Base-by-base conservation (phyloP, 2,113 vertebrate species). In the Choloepus hoffmanni region DNA sequence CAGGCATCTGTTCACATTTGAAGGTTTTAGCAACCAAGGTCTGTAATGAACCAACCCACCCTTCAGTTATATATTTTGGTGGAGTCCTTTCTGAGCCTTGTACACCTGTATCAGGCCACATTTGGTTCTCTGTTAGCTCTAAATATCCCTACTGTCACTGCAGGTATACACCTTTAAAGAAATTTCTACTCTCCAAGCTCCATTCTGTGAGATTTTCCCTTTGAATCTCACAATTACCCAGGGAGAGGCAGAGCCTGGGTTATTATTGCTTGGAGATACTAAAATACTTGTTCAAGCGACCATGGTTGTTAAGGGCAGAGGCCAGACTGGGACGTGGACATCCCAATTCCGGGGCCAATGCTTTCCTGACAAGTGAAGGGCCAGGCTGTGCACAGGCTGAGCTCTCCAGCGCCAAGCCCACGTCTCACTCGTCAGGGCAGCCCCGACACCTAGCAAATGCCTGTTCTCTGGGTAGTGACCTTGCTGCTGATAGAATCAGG, bases 211-310 rank as follows among this genome's bases (percentile, higher is more conserved):
- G 14, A 68, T 50, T 85, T n/a, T 24, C 74, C 53, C 67, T 88
- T 81, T 48, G 53, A 48, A 55, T 83, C 53, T 94, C 21, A 30
- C 58, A 77, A 33, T 77, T 67, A 45, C 58, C 55, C 50, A 85
- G 81, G 40, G 85, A 91, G 4, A 81, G 53, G 40, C 65, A 90
- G 53, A 72, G n/a, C 5, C 45, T 77, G 4, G 5, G 63, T 50
- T 94, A 7, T 74, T 87, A 91, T n/a, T 96, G 58, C 43, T 53
- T 67, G 28, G 62, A 68, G 83, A 74, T 85, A 60, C 85, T 90
- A 84, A 95, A 85, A 26, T 36, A 58, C 36, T 85, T 96, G 89
- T 36, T 94, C 86, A 96, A 81, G 78, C 62, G 50, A 53, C 82
- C 33, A 3, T 40, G 18, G 63, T 58, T 92, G 65, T 84, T 65